Evolutionary conservation across 2,888 invertebrate genomes (phyloP).

Genomic region (Agapostemon virescens): DNA sequence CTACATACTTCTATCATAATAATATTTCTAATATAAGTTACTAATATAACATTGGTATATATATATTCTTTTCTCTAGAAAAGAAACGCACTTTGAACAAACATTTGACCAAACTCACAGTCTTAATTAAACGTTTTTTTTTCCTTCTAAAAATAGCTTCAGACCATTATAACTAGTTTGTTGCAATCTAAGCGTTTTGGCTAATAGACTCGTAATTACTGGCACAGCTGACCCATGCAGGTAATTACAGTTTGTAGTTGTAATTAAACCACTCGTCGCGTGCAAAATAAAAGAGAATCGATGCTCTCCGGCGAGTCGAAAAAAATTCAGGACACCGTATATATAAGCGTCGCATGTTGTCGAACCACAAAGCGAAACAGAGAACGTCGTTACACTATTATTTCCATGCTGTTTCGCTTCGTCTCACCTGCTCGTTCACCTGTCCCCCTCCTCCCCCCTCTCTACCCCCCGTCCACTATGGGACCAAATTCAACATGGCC

Average conservation of each 20-base stretch:
- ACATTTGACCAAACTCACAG: neutral
- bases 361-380: constrained; percentile 75
- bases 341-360: constrained; percentile 73
- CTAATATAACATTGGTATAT: neutral
- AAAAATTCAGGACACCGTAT: constrained; percentile 57
- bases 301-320: neutral
- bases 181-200: neutral
- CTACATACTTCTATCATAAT: neutral
- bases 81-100: neutral
- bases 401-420: constrained; percentile 71
- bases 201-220: neutral
- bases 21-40: neutral
- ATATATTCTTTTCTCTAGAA: neutral
- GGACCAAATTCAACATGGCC: constrained; percentile 42
- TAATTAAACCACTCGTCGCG: neutral
- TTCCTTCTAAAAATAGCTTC: neutral
- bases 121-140: neutral
- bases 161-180: neutral
- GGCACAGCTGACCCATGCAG: neutral
- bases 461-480: constrained; percentile 39
- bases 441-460: constrained; percentile 43
- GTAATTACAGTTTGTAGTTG: neutral
- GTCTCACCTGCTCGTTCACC: constrained; percentile 66
- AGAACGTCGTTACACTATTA: constrained; percentile 76
- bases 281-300: constrained; percentile 2